Conservation (phyloP, 2,888 invertebrate genomes). For the Nebria salina region DNA sequence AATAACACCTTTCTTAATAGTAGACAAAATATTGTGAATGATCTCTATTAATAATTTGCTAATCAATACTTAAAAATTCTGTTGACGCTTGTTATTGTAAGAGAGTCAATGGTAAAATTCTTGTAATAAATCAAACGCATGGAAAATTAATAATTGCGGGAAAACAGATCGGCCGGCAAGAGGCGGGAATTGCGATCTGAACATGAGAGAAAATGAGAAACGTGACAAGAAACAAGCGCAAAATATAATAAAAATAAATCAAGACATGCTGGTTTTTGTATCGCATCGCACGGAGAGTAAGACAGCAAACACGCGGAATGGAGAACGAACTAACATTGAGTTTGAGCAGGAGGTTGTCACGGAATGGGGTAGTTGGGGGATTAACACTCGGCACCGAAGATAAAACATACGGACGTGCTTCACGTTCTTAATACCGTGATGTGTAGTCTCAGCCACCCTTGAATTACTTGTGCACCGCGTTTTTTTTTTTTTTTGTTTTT, state of each 20-base stretch:
- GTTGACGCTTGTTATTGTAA: too few species aligned
- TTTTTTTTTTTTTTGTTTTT: background rate
- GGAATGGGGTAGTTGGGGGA: slow-evolving; percentile 18
- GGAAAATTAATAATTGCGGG: slow-evolving; percentile 54
- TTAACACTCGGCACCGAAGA: slow-evolving; percentile 38
- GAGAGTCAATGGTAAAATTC: slow-evolving; percentile 38
- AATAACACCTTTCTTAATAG: background rate
- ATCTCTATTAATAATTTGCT: too few species aligned
- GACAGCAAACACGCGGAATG: slow-evolving; percentile 2
- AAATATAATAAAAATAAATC: slow-evolving; percentile 54
- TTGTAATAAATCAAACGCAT: slow-evolving; percentile 52
- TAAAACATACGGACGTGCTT: slow-evolving; percentile 34
- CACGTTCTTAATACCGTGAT: slow-evolving; percentile 33
- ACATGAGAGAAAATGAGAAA: slow-evolving; percentile 53
- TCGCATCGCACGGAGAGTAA: slow-evolving; percentile 5
- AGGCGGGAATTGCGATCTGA: slow-evolving; percentile 50
- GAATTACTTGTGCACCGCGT: background rate
- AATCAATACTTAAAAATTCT: too few species aligned
- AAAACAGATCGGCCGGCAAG: slow-evolving; percentile 52
- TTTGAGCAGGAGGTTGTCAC: background rate
- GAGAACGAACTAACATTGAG: background rate
- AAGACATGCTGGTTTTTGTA: slow-evolving; percentile 47
- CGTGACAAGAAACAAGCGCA: slow-evolving; percentile 54
- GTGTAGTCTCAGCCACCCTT: slow-evolving; percentile 18
- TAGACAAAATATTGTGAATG: too few species aligned